Base-by-base conservation (phyloP, 1,140 invertebrate genomes). In the Trichomalopsis sarcophagae region DNA sequence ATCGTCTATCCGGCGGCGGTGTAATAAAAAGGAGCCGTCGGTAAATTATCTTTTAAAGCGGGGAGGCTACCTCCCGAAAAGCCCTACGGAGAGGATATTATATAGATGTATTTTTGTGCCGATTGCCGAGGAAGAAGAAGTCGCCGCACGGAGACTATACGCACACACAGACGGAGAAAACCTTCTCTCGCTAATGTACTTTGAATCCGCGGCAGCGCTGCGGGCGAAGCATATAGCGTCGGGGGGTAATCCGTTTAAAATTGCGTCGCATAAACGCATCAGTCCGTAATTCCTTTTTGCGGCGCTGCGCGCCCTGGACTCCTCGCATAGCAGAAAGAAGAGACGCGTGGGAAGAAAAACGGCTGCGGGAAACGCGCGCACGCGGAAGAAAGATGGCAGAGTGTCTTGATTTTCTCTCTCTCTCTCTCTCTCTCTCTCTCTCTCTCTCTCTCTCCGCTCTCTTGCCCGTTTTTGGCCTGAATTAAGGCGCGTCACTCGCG, bases 171-270 rank as follows among this genome's bases (percentile, higher is more conserved):
- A 9, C 55, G 21, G 4, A 62, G 14, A 62, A 17, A 21, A 62
- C 21, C 55, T 62, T 62, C 21, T 62, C 55, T 62, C 87, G 88
- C 89, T 88, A 89, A 90, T 89, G 88, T 82, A 88, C 86, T 88
- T 88, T 88, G 87, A 89, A 90, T 89, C 86, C 85, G 75, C 23
- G 68, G 71, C 62, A 4, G 33, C 4, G 14, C 62, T 3, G 4
- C 4, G 14, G 82, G 73, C 68, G 27, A 84, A 55, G 55, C 69
- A 66, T n/a, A 62, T n/a, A 62, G 55, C 55, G 55, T 55, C 17
- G 77, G 85, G 84, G 81, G 86, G 85, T 88, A 90, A 90, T 90
- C 88, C 88, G 88, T 89, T 89, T 88, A 88, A 87, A 90, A 88
- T 88, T 90, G 87, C 89, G 82, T 83, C 87, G 83, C 86, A 87